Evolutionary conservation across 1,140 invertebrate species (phyloP), one percentile per base, ranked within the genome.

Genomic region (Phenacoccus solenopsis): DNA sequence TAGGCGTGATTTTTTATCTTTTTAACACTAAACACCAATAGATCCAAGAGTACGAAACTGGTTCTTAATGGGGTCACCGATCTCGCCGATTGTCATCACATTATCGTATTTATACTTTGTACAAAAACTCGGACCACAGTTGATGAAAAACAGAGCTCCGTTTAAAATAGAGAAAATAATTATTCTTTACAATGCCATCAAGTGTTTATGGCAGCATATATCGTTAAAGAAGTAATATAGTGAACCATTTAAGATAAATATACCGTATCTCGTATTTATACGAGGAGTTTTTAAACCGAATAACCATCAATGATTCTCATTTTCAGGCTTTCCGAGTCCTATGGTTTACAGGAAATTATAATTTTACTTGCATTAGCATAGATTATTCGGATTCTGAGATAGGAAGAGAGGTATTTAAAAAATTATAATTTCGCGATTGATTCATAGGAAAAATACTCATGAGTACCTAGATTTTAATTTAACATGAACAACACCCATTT

Each of bases 1-100:
- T 16, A 49, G 38, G 13, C 20, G 20, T 49, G 30, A 32, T 32
- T 32, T 32, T 49, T 49, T 49, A 16, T 49, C 3, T 49, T 16
- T 49, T 9, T 49, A 9, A 16, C 20, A 49, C 38, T n/a, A n/a
- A 49, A 49, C 38, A 49, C 38, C 2, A 49, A 49, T n/a, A 85
- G 85, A 85, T 78, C 78, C 80, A 3, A 78, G 82, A 72, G 83
- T 85, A 24, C 84, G 87, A 71, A 80, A 85, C 10, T 86, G 83
- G 83, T 77, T 80, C 12, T 74, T 89, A 21, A 87, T 88, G 85
- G 76, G 79, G 61, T 81, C 81, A 67, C 86, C 85, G 24, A 77
- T 82, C 71, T 84, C 85, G n/a, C 80, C 87, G 1, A 70, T 82
- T 21, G 73, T 79, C 28, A 80, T 85, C 73, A 76, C 82, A 30